phyloP scores from a whole-genome alignment of 2,888 invertebrate genomes.

The Pristionchus arcanus region DNA sequence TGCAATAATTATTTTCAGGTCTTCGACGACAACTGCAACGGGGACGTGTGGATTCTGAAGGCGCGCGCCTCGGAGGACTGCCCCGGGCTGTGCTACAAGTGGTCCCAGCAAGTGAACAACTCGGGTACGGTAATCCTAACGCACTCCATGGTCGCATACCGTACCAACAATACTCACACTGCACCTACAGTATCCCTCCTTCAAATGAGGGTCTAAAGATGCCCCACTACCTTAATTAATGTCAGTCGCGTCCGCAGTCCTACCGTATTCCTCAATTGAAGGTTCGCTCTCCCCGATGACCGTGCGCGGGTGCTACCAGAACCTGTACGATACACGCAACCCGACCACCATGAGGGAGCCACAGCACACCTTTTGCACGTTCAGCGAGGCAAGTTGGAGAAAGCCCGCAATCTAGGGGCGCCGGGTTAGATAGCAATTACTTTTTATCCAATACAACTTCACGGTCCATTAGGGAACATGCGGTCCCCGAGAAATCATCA shows the following conservation, averaged over 20 bases:
- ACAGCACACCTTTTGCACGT: conserved; percentile 68
- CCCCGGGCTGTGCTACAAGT: conserved; percentile 74
- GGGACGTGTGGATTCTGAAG: conserved; percentile 73
- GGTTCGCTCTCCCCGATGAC: conserved; percentile 74
- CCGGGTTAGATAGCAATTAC: background rate
- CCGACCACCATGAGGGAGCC: conserved; percentile 65
- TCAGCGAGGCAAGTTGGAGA: conserved; percentile 58
- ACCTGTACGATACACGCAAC: conserved; percentile 66
- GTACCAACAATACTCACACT: background rate
- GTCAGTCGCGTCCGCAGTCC: background rate
- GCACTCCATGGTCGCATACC: background rate
- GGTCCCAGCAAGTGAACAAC: conserved; percentile 76
- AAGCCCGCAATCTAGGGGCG: too few species aligned
- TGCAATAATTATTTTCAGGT: conserved; percentile 52
- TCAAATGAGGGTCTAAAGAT: background rate
- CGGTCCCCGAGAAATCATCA: too few species aligned
- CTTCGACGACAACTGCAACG: conserved; percentile 75
- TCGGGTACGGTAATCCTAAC: conserved; percentile 62
- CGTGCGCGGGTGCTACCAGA: conserved; percentile 75
- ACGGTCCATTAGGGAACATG: too few species aligned
- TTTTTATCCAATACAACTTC: too few species aligned
- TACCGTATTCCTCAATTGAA: conserved; percentile 50
- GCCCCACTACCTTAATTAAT: background rate
- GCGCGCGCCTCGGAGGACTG: conserved; percentile 76
- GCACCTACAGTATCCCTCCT: background rate